Percentiles rank a stretch among this genome's conserved stretches.
Evolutionary conservation across 2,797 vertebrate species (phyloP).

Genomic region (Parotocinclus haroldoi): DNA sequence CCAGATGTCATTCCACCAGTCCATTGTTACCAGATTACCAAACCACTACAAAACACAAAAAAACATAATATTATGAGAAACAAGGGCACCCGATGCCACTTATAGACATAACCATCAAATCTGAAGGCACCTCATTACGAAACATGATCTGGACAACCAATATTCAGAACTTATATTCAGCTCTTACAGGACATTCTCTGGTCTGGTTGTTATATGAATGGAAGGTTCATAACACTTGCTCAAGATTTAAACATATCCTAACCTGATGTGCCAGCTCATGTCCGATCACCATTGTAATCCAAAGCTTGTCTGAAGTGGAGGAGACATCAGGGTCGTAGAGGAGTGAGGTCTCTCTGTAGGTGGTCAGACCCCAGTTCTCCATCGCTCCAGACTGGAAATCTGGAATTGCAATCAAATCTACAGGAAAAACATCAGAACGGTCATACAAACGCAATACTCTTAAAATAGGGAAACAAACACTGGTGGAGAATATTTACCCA

Average conservation of each 20-base stretch:
- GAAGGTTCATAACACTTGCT: no score
- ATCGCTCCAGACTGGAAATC: conserved; percentile 77
- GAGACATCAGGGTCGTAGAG: conserved; percentile 73
- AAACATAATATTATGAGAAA: no score
- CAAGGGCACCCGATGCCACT: no score
- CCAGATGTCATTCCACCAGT: conserved; percentile 83
- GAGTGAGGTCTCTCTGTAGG: conserved; percentile 75
- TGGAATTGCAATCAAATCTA: conserved; percentile 79
- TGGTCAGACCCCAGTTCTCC: conserved; percentile 84
- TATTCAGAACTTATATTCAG: no score
- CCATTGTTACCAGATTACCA: conserved; percentile 82
- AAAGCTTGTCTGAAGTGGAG: conserved; percentile 73
- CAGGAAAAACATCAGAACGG: neutral
- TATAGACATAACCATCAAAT: no score
- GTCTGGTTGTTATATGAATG: no score
- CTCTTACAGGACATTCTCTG: no score
- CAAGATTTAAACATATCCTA: conserved; percentile 11
- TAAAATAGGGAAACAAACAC: no score
- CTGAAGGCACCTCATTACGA: no score
- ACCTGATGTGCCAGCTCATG: conserved; percentile 82
- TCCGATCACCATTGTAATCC: conserved; percentile 76
- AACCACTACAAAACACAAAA: conserved; percentile 68
- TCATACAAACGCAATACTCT: neutral
- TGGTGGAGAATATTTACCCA: conserved; percentile 54
- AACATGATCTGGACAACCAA: no score